Base-by-base conservation (phyloP, 2,888 invertebrate genomes). In the Clunio marinus region DNA sequence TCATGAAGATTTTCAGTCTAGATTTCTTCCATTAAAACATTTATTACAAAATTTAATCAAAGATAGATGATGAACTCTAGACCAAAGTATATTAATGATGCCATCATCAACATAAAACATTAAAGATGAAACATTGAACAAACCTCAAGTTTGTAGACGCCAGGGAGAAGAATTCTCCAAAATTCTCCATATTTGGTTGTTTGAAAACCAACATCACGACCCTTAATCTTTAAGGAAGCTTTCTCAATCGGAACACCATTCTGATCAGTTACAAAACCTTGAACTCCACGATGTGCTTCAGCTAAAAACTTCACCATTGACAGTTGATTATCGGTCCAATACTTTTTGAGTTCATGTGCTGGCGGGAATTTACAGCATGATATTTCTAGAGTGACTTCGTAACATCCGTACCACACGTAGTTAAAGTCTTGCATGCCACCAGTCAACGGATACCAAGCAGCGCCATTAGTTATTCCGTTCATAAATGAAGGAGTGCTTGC, bases 391-490 rank as follows among this genome's bases (percentile, higher is more conserved):
- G 96, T 95, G n/a, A 96, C 84, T 78, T 96, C 96, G 91, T 96
- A 91, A 77, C 93, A 93, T 13, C 95, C 95, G 74, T 89, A 90
- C 88, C 89, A 89, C 13, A 93, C 85, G 78, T 96, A 96, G 78
- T 96, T 96, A 78, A 91, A 96, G 77, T 96, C 96, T 79, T 93
- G 92, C 92, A 93, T 92, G 22, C 92, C 91, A 68, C 93, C 92
- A 17, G 90, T 91, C 4, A 94, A 81, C 0, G 92, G 91, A 77
- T 94, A 95, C 94, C 94, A 95, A 68, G 89, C 91, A 0, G 96
- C 96, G 2, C 96, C 96, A 75, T 96, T 96, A 1, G 94, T 95
- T 72, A 95, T 95, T 8, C 96, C 96, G 77, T 93, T 86, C 74
- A 87, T 86, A 77, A 94, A 94, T 57, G 88, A 84, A 4, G 86